Evolutionary conservation across 2,888 invertebrate species (phyloP), one percentile per base, ranked within the genome.

Genomic region (Oligia fasciuncula): DNA sequence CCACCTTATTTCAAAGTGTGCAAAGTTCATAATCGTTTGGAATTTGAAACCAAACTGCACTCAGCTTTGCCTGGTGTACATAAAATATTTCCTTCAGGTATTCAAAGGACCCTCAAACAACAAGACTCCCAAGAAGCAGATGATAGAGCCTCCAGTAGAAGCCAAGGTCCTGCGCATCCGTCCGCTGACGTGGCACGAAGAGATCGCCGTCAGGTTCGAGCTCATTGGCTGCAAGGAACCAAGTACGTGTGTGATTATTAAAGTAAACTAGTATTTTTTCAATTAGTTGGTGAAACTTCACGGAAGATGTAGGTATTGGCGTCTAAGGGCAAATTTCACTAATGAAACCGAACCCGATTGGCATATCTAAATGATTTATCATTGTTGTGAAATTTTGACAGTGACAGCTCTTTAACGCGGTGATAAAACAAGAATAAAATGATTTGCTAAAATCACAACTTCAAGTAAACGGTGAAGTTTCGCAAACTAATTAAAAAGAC

Each of bases 121-220:
- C 51, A 95, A 93, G 0, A 96, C 96, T 1, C 97, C 97, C 0
- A 96, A 97, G 4, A 96, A 97, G 88, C 97, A 98, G 88, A 97
- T 98, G 90, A 98, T 99, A 81, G 95, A 97, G 49, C 95, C 97
- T 13, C 98, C 99, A 0, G 96, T 99, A 68, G 98, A 98, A 92
- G 98, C 98, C 0, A 97, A 97, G 88, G 97, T 97, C 40, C 91
- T 99, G 4, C 97, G 98, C 80, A 96, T 99, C 79, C 97, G 97
- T 85, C 99, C 99, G 0, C 94, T 97, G 46, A 97, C 98, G 2
- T 99, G 98, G 98, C 97, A 98, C 87, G 97, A 97, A 13, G 97
- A 92, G 75, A 97, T 97, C 79, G 97, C 98, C 0, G 93, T 99
- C 81, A 97, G 98, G 77, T 97, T 98, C 49, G 98, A 99, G 88